A percentile compares a stretch with the other conserved stretches of the same genome.
These are phyloP conservation scores for Machaerirhynchus nigripectus DNA, from an alignment of 2,113 vertebrate genomes.

Conservation along the genomic window DNA sequence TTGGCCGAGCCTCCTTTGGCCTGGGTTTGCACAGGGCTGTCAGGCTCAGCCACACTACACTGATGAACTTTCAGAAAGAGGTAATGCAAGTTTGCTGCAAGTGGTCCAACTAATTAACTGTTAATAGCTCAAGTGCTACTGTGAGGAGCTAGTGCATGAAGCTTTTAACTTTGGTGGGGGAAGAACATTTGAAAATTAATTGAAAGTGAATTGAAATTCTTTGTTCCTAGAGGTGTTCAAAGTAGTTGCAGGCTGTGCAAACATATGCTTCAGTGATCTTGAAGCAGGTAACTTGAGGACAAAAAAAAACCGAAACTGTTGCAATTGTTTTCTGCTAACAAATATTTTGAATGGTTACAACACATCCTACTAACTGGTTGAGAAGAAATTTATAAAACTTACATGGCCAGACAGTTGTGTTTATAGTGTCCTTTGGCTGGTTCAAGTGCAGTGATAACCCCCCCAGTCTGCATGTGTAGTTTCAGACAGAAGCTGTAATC, in stretches of 20 bases:
- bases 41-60: not conserved
- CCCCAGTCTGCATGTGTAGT: not conserved
- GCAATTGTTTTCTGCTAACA: not conserved
- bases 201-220: not conserved
- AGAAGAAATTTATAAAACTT: not conserved
- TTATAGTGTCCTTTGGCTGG: not conserved
- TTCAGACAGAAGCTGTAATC: not conserved
- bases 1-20: not conserved
- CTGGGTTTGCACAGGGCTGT: not conserved
- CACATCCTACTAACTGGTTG: not conserved
- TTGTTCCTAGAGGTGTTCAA: not conserved
- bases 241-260: not conserved
- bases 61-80: not conserved
- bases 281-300: not conserved
- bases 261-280: not conserved
- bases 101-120: not conserved
- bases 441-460: not conserved
- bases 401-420: not conserved
- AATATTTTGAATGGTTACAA: not conserved
- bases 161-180: not conserved
- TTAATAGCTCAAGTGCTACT: not conserved
- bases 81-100: not conserved
- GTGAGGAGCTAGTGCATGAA: not conserved
- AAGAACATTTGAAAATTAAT: not conserved
- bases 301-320: not conserved